These are phyloP conservation scores for Anhinga anhinga DNA, from an alignment of 2,113 vertebrate genomes.

Conservation along the genomic window DNA sequence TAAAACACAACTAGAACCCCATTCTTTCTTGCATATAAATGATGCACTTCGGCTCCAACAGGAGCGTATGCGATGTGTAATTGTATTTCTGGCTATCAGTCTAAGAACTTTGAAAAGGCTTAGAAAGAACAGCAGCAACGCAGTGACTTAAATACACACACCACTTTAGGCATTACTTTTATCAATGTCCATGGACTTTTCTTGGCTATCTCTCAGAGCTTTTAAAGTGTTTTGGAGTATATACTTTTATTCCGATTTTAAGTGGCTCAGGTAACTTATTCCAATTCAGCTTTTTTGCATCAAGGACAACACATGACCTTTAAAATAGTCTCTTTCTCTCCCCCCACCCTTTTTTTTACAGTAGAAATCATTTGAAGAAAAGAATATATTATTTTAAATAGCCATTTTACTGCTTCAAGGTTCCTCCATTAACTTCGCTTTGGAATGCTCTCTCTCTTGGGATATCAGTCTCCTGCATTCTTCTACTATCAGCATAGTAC, in stretches of 20 bases:
- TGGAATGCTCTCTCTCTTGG: neutral
- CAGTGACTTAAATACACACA: neutral
- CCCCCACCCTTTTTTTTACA: neutral
- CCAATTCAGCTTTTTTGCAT: neutral
- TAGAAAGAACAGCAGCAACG: neutral
- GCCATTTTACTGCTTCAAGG: neutral
- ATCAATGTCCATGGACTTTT: neutral
- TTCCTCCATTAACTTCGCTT: neutral
- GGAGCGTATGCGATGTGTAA: rapidly evolving
- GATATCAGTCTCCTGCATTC: neutral
- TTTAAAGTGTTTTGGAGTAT: neutral
- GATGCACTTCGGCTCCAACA: neutral
- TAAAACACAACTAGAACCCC: neutral
- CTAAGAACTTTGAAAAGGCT: neutral
- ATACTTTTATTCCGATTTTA: neutral
- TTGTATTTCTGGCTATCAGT: neutral
- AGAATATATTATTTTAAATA: neutral
- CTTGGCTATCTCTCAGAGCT: neutral
- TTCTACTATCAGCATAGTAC: neutral
- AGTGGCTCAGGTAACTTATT: neutral
- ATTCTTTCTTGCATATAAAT: neutral
- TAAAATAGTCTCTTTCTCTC: neutral
- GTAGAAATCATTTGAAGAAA: neutral
- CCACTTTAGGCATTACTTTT: neutral
- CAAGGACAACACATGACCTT: neutral